phyloP scores from a whole-genome alignment of 2,113 vertebrate species.

The Lagenorhynchus albirostris region DNA sequence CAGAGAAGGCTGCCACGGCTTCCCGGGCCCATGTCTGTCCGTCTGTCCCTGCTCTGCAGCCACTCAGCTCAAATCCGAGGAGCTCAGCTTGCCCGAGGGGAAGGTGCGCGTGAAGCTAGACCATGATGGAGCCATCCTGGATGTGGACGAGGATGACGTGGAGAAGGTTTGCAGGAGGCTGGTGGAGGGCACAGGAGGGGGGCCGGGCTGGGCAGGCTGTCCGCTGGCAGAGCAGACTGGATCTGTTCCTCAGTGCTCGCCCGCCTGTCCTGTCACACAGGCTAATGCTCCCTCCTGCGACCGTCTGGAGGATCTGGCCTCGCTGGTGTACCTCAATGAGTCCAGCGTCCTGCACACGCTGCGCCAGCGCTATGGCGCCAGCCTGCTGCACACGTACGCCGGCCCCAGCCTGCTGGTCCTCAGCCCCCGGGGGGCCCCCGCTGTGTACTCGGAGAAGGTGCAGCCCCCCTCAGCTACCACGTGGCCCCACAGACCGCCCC shows the following conservation, averaged over 20 bases:
- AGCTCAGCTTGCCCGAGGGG: slow-evolving; percentile 88
- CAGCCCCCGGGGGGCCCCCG: slow-evolving; percentile 94
- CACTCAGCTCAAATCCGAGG: slow-evolving; percentile 88
- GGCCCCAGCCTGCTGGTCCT: slow-evolving; percentile 93
- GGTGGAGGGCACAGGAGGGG: accelerated
- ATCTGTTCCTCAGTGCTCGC: not conserved
- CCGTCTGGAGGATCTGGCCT: slow-evolving; percentile 93
- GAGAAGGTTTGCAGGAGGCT: slow-evolving; percentile 88
- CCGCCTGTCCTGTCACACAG: slow-evolving; percentile 74
- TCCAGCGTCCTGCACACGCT: slow-evolving; percentile 94
- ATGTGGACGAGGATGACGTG: slow-evolving; percentile 96
- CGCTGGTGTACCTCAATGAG: slow-evolving; percentile 95
- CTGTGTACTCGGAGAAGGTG: slow-evolving; percentile 99
- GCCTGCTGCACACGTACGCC: slow-evolving; percentile 93
- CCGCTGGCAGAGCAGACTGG: not conserved
- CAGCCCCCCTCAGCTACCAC: not conserved
- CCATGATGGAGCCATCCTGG: slow-evolving; percentile 90
- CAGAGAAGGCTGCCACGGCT: not conserved
- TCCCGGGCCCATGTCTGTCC: not conserved
- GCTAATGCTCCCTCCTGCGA: slow-evolving; percentile 94
- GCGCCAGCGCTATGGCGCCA: slow-evolving; percentile 94
- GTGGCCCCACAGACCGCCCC: not conserved
- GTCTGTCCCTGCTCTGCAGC: slow-evolving; percentile 77
- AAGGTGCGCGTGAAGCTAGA: slow-evolving; percentile 95
- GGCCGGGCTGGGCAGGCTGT: accelerated